A percentile compares a stretch with the other conserved stretches of the same genome.
Evolutionary conservation across 2,888 invertebrate species (phyloP).

Genomic region (Mythimna lalbum): DNA sequence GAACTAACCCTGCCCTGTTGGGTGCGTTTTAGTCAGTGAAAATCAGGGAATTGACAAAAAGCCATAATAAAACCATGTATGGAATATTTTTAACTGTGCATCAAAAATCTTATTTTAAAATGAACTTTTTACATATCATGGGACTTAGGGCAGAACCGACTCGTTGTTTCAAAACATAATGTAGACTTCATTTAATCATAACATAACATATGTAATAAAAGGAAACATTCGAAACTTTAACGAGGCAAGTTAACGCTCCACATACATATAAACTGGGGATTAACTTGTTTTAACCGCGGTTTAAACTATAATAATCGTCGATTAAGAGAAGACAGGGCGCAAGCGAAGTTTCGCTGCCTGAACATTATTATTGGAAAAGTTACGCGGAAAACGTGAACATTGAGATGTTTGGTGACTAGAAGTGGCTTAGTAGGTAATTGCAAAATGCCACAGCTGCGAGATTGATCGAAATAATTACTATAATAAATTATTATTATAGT

Average conservation of each 20-base stretch:
- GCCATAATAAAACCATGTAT: too few relatives aligned
- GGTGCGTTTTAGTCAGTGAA: too few relatives aligned
- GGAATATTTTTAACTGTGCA: too few relatives aligned
- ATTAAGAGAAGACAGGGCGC: constrained; percentile 51
- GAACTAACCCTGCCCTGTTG: too few relatives aligned
- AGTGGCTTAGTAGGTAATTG: background rate
- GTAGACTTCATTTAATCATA: background rate
- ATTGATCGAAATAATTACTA: background rate
- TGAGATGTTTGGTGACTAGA: constrained; percentile 32
- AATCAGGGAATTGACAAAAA: too few relatives aligned
- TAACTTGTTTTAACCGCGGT: constrained; percentile 36
- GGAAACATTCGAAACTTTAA: constrained; percentile 21
- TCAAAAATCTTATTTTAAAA: too few relatives aligned
- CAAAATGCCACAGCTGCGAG: too few relatives aligned
- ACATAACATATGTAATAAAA: constrained; percentile 17
- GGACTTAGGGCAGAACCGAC: too few relatives aligned
- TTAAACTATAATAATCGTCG: constrained; percentile 62
- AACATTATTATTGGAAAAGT: constrained; percentile 66
- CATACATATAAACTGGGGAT: constrained; percentile 50
- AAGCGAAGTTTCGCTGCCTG: constrained; percentile 34
- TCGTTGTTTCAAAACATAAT: too few relatives aligned
- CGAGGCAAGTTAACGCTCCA: constrained; percentile 34
- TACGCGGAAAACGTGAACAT: constrained; percentile 47
- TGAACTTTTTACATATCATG: too few relatives aligned
- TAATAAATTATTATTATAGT: too few relatives aligned